These are phyloP conservation scores for Odontomyia ornata DNA, from an alignment of 2,888 invertebrate species.

Conservation along the genomic window DNA sequence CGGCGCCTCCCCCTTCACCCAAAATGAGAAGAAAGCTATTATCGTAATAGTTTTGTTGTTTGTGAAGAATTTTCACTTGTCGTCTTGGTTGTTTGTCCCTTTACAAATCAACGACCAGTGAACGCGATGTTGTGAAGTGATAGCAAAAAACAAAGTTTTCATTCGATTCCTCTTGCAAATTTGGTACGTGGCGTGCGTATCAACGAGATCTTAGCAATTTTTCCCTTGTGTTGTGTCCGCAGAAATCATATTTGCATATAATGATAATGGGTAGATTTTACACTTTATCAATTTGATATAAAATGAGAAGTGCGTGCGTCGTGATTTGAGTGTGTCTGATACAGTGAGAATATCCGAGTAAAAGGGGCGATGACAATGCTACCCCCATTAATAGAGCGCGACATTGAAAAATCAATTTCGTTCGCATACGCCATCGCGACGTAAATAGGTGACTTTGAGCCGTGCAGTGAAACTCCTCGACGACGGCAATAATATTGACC, in stretches of 20 bases:
- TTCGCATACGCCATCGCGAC: constrained; percentile 8
- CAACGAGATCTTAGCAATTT: no score
- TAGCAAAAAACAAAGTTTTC: background rate
- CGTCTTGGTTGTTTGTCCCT: background rate
- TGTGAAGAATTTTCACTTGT: background rate
- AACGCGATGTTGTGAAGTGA: background rate
- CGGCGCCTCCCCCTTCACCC: background rate
- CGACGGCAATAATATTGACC: background rate
- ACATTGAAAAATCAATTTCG: constrained; percentile 36
- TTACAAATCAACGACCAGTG: background rate
- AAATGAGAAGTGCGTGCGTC: constrained; percentile 17
- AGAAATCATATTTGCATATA: background rate
- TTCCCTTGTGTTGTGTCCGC: no score
- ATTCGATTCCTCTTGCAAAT: background rate
- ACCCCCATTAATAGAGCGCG: background rate
- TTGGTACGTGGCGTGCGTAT: background rate
- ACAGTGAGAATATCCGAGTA: background rate
- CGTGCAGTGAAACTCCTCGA: background rate
- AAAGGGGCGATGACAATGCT: constrained; percentile 19
- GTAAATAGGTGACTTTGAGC: constrained; percentile 4
- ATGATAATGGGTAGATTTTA: background rate
- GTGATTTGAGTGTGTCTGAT: background rate
- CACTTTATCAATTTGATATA: background rate
- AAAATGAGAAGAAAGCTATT: background rate
- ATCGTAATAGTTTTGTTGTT: background rate